Conservation (phyloP, 2,113 vertebrate genomes). For the Talpa occidentalis region DNA sequence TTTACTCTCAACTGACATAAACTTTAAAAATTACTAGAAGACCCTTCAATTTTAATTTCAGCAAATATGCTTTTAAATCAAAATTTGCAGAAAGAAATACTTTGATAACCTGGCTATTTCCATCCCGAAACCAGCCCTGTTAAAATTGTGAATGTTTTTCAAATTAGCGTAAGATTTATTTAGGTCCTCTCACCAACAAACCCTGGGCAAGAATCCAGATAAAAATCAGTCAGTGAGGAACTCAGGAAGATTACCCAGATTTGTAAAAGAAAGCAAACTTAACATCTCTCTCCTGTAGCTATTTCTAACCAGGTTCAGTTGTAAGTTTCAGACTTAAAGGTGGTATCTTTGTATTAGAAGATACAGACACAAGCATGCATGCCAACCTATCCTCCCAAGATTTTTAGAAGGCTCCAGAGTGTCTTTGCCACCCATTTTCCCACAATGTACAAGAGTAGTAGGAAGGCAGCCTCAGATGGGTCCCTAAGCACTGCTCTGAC, state of each 20-base stretch:
- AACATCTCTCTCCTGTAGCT: constrained; percentile 44
- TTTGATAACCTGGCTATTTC: constrained; percentile 36
- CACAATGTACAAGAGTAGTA: neutral
- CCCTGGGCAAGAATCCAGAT: neutral
- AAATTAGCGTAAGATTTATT: constrained; percentile 35
- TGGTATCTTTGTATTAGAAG: neutral
- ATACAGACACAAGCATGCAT: neutral
- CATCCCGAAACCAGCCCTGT: constrained; percentile 22
- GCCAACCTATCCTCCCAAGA: neutral
- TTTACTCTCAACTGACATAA: constrained; percentile 47
- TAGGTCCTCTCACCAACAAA: constrained; percentile 49
- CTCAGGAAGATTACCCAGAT: neutral
- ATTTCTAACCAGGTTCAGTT: constrained; percentile 29
- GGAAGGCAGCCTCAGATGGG: neutral
- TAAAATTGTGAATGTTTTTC: constrained; percentile 38
- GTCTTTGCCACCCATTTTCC: neutral
- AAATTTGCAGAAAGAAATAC: constrained; percentile 5
- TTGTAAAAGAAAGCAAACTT: constrained; percentile 54
- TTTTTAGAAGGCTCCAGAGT: neutral
- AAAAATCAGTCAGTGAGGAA: neutral
- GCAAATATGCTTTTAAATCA: constrained; percentile 41
- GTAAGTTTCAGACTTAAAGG: constrained; percentile 22
- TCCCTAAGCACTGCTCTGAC: neutral
- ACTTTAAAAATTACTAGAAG: constrained; percentile 36
- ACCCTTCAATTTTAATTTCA: constrained; percentile 27